Conservation (phyloP, 2,797 vertebrate species). For the Halcyon chelicuti region DNA sequence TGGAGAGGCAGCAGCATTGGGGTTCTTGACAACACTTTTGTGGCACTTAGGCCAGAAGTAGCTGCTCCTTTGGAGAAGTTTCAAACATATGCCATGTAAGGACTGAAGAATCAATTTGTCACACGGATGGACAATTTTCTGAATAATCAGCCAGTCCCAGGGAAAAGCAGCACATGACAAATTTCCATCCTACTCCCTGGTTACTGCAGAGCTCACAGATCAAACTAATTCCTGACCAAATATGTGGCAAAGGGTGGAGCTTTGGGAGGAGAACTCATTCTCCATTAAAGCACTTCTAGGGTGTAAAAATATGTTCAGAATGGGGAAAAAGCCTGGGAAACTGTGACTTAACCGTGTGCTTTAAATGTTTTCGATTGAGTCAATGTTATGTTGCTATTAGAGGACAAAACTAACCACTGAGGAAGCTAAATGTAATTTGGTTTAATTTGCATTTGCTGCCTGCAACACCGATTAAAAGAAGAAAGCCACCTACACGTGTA, state of each 20-base stretch:
- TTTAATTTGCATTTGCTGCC: not conserved
- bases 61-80: not conserved
- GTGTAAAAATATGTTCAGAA: not conserved
- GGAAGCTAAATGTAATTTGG: not conserved
- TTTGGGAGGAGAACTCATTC: not conserved
- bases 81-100: not conserved
- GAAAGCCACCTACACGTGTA: not conserved
- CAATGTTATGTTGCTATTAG: not conserved
- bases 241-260: not conserved
- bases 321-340: not conserved
- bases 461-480: not conserved
- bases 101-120: not conserved
- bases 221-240: not conserved
- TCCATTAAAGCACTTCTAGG: not conserved
- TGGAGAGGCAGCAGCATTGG: not conserved
- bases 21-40: not conserved
- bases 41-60: not conserved
- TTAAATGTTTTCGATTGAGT: not conserved
- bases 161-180: not conserved
- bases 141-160: not conserved
- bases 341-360: not conserved
- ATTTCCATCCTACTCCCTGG: not conserved
- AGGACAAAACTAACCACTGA: not conserved
- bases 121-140: not conserved
- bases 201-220: not conserved